A percentile compares a stretch with the other conserved stretches of the same genome.
Evolutionary conservation across 2,888 invertebrate species (phyloP).

Genomic region (Drosophila neonasuta): DNA sequence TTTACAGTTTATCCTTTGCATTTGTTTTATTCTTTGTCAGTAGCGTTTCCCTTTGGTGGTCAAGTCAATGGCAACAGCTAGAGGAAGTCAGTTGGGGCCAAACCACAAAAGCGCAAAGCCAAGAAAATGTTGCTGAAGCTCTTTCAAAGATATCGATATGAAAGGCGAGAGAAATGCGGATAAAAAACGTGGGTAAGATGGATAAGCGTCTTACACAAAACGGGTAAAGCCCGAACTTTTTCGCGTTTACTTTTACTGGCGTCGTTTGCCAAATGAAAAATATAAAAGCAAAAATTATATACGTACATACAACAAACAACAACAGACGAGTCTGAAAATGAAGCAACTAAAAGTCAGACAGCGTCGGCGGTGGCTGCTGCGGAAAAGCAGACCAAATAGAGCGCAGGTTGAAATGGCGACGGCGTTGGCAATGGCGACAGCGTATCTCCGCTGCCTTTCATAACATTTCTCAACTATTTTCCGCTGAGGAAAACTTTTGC

Average conservation of each 20-base stretch:
- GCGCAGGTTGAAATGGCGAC: conserved; percentile 37
- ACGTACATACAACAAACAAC: background rate
- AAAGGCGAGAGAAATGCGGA: conserved; percentile 60
- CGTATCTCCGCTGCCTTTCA: conserved; percentile 24
- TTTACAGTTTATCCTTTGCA: conserved; percentile 6
- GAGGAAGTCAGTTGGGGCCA: conserved; percentile 21
- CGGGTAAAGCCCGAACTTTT: conserved; percentile 60
- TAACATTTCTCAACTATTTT: conserved; percentile 39
- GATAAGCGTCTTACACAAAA: conserved; percentile 67
- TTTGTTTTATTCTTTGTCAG: background rate
- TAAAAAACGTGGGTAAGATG: conserved; percentile 67
- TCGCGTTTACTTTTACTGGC: conserved; percentile 35
- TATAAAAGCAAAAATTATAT: conserved; percentile 22
- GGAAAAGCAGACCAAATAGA: conserved; percentile 6
- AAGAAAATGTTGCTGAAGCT: conserved; percentile 37
- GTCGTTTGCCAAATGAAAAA: conserved; percentile 32
- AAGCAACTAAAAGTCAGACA: conserved; percentile 52
- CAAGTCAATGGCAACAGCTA: conserved; percentile 33
- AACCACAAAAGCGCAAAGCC: conserved; percentile 36
- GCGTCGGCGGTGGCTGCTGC: conserved; percentile 28
- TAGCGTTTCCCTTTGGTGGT: conserved; percentile 3
- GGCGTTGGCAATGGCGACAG: conserved; percentile 27
- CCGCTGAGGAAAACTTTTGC: conserved; percentile 28
- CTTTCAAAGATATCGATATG: conserved; percentile 38
- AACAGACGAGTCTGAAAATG: conserved; percentile 16